Percentiles rank a stretch among this genome's conserved stretches.
Conservation (phyloP, 2,797 vertebrate species). For the Falco biarmicus region DNA sequence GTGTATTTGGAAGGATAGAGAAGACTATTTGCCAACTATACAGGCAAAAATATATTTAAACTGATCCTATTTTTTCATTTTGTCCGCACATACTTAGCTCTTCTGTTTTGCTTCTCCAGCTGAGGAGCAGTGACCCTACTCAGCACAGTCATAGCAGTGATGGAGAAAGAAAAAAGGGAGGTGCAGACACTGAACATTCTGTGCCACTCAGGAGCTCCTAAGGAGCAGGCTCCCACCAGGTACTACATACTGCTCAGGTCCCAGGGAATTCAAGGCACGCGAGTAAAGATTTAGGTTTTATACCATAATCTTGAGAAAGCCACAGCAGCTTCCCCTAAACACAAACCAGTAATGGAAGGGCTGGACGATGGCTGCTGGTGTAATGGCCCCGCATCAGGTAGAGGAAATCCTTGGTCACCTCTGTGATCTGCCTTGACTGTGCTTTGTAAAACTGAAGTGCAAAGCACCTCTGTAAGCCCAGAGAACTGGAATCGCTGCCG, state of each 20-base stretch:
- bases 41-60: not conserved
- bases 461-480: not conserved
- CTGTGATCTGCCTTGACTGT: not conserved
- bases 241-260: not conserved
- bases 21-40: not conserved
- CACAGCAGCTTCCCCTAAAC: not conserved
- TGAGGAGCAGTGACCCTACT: not conserved
- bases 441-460: not conserved
- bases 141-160: not conserved
- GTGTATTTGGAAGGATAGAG: not conserved
- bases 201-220: not conserved
- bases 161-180: not conserved
- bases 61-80: not conserved
- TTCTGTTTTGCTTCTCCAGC: not conserved
- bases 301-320: not conserved
- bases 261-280: not conserved
- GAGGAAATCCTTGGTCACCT: not conserved
- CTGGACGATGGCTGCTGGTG: rapidly evolving
- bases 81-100: not conserved
- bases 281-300: not conserved
- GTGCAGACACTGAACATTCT: not conserved
- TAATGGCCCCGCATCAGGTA: not conserved
- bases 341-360: rapidly evolving
- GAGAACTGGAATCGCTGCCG: not conserved
- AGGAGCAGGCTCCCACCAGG: not conserved